Conservation (phyloP, 2,113 vertebrate species). For the Pavo muticus region DNA sequence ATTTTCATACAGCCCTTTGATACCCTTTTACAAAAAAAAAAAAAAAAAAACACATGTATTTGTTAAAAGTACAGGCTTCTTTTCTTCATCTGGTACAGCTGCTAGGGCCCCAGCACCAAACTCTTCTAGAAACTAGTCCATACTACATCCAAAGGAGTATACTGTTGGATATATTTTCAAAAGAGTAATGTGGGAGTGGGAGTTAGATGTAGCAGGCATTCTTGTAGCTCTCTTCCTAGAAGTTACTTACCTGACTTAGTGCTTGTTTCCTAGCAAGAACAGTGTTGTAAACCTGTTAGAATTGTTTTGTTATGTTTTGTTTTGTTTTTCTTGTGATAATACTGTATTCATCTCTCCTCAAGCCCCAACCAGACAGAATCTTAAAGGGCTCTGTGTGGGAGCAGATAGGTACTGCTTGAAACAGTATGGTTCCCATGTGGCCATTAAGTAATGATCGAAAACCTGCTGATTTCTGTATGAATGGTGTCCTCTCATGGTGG, state of each 20-base stretch:
- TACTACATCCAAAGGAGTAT: neutral
- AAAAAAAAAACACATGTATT: neutral
- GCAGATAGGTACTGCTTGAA: neutral
- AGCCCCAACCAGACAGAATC: neutral
- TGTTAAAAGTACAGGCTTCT: neutral
- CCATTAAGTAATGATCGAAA: neutral
- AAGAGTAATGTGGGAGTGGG: neutral
- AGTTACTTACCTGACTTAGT: slow-evolving; percentile 41
- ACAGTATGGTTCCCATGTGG: neutral
- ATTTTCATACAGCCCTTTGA: neutral
- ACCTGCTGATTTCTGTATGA: neutral
- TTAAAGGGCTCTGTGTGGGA: neutral
- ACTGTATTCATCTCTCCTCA: neutral
- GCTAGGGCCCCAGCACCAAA: neutral
- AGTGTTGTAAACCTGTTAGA: neutral
- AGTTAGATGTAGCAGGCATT: neutral
- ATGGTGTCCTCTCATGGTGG: neutral
- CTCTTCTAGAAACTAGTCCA: neutral
- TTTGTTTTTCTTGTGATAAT: neutral
- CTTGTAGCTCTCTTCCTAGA: neutral
- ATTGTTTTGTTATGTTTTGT: neutral
- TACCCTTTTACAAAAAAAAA: neutral
- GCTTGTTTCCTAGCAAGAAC: slow-evolving; percentile 25
- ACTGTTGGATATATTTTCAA: neutral
- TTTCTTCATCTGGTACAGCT: neutral